Evolutionary conservation across 2,797 vertebrate species (phyloP).

Genomic region (Pangasius mekongensis): DNA sequence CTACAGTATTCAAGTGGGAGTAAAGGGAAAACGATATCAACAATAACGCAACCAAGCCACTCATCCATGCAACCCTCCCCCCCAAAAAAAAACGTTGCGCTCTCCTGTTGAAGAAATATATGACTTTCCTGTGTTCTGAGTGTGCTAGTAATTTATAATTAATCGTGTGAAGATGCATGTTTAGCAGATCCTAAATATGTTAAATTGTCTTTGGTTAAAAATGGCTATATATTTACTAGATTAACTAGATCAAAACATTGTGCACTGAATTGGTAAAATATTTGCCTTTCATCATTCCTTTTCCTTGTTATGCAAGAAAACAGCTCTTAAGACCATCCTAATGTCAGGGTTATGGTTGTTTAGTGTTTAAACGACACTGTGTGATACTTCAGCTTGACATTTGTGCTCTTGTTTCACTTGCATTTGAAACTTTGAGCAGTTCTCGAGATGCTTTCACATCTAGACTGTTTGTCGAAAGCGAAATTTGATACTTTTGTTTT

Average conservation of each 20-base stretch:
- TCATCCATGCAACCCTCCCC: conserved; percentile 36
- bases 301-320: not conserved
- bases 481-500: not conserved
- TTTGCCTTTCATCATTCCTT: not conserved
- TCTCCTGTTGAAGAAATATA: not conserved
- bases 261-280: not conserved
- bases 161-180: not conserved
- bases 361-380: not conserved
- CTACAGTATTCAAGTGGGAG: conserved; percentile 40
- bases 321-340: not conserved
- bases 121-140: not conserved
- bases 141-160: not conserved
- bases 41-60: conserved; percentile 49
- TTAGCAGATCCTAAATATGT: not conserved
- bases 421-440: not conserved
- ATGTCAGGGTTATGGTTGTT: not conserved
- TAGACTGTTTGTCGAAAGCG: not conserved
- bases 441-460: not conserved
- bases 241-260: not conserved
- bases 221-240: not conserved
- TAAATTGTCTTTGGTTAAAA: not conserved
- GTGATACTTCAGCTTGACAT: not conserved
- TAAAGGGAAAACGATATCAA: conserved; percentile 61
- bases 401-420: not conserved
- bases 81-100: not conserved